These are phyloP conservation scores for Syrmaticus mikado DNA, from an alignment of 2,113 vertebrate genomes.

Conservation along the genomic window DNA sequence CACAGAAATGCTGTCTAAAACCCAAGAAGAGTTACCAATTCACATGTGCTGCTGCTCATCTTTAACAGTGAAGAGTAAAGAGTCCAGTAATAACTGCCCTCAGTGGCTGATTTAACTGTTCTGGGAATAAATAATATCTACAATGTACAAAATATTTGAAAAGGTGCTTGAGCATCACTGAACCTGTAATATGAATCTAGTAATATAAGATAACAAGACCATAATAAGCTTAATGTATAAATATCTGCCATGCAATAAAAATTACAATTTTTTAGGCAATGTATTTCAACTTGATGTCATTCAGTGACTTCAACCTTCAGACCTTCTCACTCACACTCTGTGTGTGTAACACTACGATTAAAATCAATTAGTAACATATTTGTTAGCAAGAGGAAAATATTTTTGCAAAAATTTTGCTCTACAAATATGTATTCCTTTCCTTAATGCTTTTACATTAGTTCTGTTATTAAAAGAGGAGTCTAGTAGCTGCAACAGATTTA, in stretches of 20 bases:
- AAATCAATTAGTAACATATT: neutral
- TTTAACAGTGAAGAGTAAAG: neutral
- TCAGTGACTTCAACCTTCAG: neutral
- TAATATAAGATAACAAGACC: neutral
- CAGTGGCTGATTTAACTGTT: neutral
- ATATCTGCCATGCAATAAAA: neutral
- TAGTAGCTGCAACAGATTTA: slow-evolving; percentile 72
- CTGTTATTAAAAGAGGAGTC: slow-evolving; percentile 72
- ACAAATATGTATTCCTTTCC: slow-evolving; percentile 21
- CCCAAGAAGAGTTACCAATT: neutral
- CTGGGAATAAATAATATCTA: neutral
- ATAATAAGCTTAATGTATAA: neutral
- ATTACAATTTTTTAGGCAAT: neutral
- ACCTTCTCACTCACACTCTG: neutral
- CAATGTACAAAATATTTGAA: neutral
- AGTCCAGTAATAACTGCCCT: neutral
- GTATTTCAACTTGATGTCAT: slow-evolving; percentile 23
- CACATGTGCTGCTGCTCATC: neutral
- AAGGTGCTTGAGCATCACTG: neutral
- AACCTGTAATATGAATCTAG: neutral
- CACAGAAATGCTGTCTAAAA: neutral
- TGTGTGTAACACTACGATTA: neutral
- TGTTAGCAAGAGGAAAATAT: neutral
- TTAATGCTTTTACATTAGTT: slow-evolving; percentile 64
- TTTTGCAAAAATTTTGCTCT: neutral